A percentile compares a stretch with the other conserved stretches of the same genome.
Evolutionary conservation across 23 tunicate species (phyloP).

Genomic region (Trididemnum clinides): DNA sequence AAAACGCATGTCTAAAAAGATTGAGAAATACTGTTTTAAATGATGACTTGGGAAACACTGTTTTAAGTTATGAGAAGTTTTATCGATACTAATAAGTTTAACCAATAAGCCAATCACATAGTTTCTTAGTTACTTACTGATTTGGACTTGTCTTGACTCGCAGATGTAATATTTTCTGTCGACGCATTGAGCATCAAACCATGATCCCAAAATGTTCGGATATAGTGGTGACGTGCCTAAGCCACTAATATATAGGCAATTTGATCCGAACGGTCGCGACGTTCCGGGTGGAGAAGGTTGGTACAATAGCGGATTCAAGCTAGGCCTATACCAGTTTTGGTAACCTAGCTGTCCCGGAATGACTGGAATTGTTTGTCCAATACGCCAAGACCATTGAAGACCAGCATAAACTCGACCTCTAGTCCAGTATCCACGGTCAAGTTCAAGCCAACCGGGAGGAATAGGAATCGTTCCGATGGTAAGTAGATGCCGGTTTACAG

Average conservation of each 20-base stretch:
- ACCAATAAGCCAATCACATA: no score
- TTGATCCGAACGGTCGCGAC: background rate
- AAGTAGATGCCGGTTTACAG: background rate
- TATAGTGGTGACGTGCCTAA: background rate
- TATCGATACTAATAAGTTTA: no score
- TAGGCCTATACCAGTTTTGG: constrained; percentile 53
- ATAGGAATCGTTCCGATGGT: constrained; percentile 26
- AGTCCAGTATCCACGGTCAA: constrained; percentile 58
- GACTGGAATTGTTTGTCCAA: background rate
- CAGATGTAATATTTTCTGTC: constrained; percentile 39
- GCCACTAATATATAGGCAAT: constrained; percentile 49
- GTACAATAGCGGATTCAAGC: background rate
- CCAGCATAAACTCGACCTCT: constrained; percentile 33
- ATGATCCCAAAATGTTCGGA: constrained; percentile 1
- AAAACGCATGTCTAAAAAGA: no score
- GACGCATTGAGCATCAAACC: constrained; percentile 43
- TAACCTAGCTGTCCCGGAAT: background rate
- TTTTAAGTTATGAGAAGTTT: no score
- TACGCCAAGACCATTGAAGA: constrained; percentile 43
- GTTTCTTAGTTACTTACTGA: no score
- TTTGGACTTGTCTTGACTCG: no score
- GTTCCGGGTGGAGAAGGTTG: no score
- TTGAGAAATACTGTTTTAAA: no score
- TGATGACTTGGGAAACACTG: no score
- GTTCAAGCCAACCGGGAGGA: constrained; percentile 6